Base-by-base conservation (phyloP, 2,888 invertebrate species). In the Drosophila hamatofila region DNA sequence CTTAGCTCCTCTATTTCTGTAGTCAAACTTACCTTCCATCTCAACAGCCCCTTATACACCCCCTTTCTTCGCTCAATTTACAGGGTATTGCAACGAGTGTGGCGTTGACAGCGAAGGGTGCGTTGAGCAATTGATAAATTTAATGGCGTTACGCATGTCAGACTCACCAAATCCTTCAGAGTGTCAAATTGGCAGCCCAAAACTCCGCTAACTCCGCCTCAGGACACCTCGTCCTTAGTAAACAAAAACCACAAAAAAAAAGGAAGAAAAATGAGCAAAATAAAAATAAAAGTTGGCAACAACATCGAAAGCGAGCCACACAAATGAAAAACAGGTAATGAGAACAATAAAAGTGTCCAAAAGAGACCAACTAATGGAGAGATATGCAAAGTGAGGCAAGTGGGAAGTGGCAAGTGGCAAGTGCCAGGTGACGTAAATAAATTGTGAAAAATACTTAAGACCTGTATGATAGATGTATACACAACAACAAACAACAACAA, bases 81-180 rank as follows among this genome's bases (percentile, higher is more conserved):
- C 18, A 54, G 54, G 54, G 54, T 54, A 56, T 37, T 18, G 14
- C 49, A 30, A 21, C 44, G 21, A 58, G 42, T 46, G 21, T 27
- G n/a, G 27, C 48, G 58, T 52, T 80, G 69, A 72, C 71, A 68
- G 63, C 75, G 66, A 64, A 65, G 82, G 67, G 70, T 75, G 88
- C 72, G 71, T 73, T 82, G 80, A 79, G 90, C 89, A 89, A 90
- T 86, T 86, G 85, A 90, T 90, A 89, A 87, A 86, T 89, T 86
- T 86, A 90, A 86, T 90, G 85, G 90, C 88, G 89, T 90, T 90
- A 89, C 90, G 90, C 89, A 79, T 90, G 85, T 89, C 85, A 86
- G 87, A 72, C 82, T 72, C 65, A 55, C 70, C 59, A 86, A 90
- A 87, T 89, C 85, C 85, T 76, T 90, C 78, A 84, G 79, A 88